Evolutionary conservation across 2,113 vertebrate species (phyloP), one percentile per base, ranked within the genome.

Genomic region (Dicaeum eximium): DNA sequence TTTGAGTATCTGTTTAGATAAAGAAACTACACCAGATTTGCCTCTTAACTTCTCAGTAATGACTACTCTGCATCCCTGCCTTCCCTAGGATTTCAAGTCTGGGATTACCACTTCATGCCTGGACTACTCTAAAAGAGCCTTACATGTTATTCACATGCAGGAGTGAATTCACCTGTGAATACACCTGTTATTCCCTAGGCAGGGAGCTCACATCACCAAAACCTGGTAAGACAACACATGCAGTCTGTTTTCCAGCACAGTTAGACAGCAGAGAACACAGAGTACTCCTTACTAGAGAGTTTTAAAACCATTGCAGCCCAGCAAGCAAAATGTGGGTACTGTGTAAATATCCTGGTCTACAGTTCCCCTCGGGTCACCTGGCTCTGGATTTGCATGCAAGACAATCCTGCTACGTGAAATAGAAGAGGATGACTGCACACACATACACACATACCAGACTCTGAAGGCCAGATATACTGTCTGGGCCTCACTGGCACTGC

Each of bases 261-360:
- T 94, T 90, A 91, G 81, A 96, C 89, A 96, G 95, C 89, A 87
- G 86, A 93, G 95, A 67, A 96, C 95, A 86, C 80, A 75, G 92
- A 48, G 67, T 97, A 58, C 95, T 97, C 51, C 74, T 92, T 91
- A 81, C 50, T 57, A 94, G 88, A 95, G 82, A 67, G 33, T 93
- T 95, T 97, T 21, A 78, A 96, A 97, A 90, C 84, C 90, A 90
- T 81, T 61, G 74, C 90, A 96, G 88, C 90, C 97, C 94, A 80
- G 91, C 92, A 96, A 97, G 87, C 92, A 97, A 70, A 85, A 93
- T 96, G 90, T 58, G 85, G 79, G 56, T 72, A 66, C 86, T 88
- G 69, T 95, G 92, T 93, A 97, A 96, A 95, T 92, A 94, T 40
- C 44, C 90, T 24, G 77, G 90, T 90, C 77, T 86, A 20, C 56